Conservation (phyloP, 2,888 invertebrate species). For the Nesidiocoris tenuis region DNA sequence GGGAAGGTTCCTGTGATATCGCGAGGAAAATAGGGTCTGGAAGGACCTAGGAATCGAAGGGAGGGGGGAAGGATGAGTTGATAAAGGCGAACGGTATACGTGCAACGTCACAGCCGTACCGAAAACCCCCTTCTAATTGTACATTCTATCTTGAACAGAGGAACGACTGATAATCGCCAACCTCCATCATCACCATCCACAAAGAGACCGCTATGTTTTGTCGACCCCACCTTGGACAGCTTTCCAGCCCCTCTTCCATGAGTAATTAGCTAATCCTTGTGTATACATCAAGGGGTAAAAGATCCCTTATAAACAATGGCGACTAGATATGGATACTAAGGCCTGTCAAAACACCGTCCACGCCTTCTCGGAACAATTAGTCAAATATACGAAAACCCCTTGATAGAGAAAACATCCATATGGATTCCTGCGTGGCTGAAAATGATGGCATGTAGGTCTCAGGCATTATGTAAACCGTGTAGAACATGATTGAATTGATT, state of each 20-base stretch:
- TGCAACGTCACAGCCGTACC: neutral
- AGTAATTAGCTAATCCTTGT: conserved; percentile 23
- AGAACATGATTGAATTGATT: too few relatives aligned
- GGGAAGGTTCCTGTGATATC: neutral
- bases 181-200: neutral
- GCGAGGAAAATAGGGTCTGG: neutral
- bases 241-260: neutral
- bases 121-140: conserved; percentile 21
- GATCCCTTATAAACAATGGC: neutral
- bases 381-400: too few relatives aligned
- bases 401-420: too few relatives aligned
- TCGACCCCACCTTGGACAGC: neutral
- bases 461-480: too few relatives aligned
- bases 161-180: neutral
- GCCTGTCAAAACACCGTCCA: neutral
- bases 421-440: too few relatives aligned
- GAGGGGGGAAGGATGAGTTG: conserved; percentile 4
- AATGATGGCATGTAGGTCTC: too few relatives aligned
- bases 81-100: neutral
- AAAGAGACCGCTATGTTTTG: neutral
- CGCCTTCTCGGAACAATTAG: neutral
- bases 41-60: neutral
- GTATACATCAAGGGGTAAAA: conserved; percentile 11
- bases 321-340: neutral
- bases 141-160: conserved; percentile 2